Conservation (phyloP, 2,888 invertebrate genomes). For the Tenodera sinensis region DNA sequence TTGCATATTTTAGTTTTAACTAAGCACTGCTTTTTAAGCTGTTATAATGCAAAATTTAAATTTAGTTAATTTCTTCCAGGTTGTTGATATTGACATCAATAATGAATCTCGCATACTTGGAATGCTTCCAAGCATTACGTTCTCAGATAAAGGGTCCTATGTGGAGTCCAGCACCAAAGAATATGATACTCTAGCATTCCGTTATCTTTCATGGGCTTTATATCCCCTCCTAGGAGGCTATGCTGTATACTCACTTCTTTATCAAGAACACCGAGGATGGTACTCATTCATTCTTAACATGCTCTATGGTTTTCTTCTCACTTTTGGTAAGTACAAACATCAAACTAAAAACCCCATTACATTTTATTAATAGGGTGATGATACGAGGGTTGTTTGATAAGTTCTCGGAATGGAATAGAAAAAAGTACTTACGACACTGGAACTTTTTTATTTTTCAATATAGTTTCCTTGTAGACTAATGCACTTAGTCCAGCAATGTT, state of each 20-base stretch:
- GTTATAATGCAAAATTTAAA: background rate
- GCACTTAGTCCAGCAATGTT: too few relatives aligned
- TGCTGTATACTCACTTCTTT: conserved; percentile 89
- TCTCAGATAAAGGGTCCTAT: conserved; percentile 95
- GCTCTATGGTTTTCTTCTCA: conserved; percentile 95
- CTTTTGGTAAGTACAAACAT: conserved; percentile 59
- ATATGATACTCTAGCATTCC: conserved; percentile 94
- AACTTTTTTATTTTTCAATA: too few relatives aligned
- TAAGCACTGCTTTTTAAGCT: too few relatives aligned
- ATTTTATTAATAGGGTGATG: background rate
- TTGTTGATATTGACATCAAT: conserved; percentile 76
- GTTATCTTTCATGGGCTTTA: conserved; percentile 92
- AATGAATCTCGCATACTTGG: conserved; percentile 72
- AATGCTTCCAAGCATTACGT: conserved; percentile 71
- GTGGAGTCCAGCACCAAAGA: conserved; percentile 88
- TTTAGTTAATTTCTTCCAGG: conserved; percentile 43
- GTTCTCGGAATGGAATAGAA: too few relatives aligned
- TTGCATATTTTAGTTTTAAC: too few relatives aligned
- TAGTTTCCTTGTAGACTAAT: too few relatives aligned
- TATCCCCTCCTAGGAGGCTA: conserved; percentile 93
- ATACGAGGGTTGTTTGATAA: too few relatives aligned
- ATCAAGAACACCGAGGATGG: conserved; percentile 98
- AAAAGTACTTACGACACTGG: too few relatives aligned
- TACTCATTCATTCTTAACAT: conserved; percentile 96
- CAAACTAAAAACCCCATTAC: background rate